Evolutionary conservation across 1,140 invertebrate species (phyloP).

Genomic region (Drosophila aff.): DNA sequence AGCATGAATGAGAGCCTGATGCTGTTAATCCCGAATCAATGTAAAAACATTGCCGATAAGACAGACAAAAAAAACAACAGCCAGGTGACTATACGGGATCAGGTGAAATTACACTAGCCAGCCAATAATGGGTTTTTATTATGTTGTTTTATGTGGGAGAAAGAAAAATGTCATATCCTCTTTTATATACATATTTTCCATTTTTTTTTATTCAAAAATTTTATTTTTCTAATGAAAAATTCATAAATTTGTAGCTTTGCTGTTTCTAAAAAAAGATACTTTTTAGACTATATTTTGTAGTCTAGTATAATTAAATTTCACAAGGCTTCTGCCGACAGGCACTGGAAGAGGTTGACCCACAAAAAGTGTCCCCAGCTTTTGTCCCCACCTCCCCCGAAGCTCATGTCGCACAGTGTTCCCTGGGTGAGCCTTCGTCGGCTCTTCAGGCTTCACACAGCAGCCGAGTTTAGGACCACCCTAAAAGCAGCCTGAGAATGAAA

Average conservation of each 20-base stretch:
- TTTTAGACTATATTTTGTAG: not conserved
- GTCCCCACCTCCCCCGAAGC: not conserved
- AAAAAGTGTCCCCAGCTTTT: constrained; percentile 39
- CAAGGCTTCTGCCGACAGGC: constrained; percentile 12
- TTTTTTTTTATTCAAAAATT: not conserved
- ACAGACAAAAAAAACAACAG: constrained; percentile 32
- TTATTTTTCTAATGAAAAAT: too few relatives aligned
- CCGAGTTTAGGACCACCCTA: constrained; percentile 66
- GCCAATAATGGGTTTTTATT: not conserved
- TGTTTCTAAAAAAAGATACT: too few relatives aligned
- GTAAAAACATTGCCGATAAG: constrained; percentile 64
- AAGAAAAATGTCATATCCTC: too few relatives aligned
- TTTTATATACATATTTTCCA: too few relatives aligned
- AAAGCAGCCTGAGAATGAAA: constrained; percentile 56
- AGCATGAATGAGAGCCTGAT: constrained; percentile 1
- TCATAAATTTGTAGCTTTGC: too few relatives aligned
- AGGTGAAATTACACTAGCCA: constrained; percentile 63
- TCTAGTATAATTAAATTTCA: constrained; percentile 10
- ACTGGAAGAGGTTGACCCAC: not conserved
- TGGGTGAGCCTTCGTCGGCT: constrained; percentile 57
- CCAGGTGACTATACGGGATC: constrained; percentile 45
- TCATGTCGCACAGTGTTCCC: constrained; percentile 57
- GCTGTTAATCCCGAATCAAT: constrained; percentile 74
- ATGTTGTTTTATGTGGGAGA: not conserved
- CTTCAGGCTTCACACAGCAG: constrained; percentile 46